Percentiles rank a stretch among this genome's conserved stretches.
These are phyloP conservation scores for Coilia nasus DNA, from an alignment of 2,797 vertebrate species.

Conservation along the genomic window DNA sequence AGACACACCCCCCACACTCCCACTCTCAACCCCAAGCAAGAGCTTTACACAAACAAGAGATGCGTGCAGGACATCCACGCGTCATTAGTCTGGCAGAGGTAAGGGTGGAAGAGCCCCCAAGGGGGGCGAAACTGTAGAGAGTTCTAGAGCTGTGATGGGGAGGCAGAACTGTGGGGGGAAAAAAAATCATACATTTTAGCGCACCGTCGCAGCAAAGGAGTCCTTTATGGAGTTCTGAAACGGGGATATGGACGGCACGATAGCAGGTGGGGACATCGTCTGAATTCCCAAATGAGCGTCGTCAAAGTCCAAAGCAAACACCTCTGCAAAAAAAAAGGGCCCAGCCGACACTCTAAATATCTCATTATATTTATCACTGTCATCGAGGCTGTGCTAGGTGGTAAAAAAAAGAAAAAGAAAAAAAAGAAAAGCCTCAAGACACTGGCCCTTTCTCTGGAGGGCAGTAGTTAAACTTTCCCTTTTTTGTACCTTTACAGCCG, in stretches of 20 bases:
- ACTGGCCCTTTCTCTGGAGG: constrained; percentile 38
- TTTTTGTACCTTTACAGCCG: constrained; percentile 40
- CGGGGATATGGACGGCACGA: neutral
- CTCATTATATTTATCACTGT: constrained; percentile 42
- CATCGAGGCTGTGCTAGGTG: constrained; percentile 25
- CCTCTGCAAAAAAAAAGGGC: neutral
- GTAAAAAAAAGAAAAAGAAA: constrained; percentile 25
- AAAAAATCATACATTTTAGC: neutral
- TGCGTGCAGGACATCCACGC: constrained; percentile 20
- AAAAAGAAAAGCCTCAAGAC: constrained; percentile 29
- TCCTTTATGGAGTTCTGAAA: neutral
- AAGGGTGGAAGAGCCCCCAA: constrained; percentile 1
- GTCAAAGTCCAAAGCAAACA: constrained; percentile 15
- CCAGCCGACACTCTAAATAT: constrained; percentile 42
- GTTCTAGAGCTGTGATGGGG: neutral
- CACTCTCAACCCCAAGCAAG: neutral
- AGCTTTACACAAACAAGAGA: constrained; percentile 21
- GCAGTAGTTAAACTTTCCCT: constrained; percentile 40
- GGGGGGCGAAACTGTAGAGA: neutral
- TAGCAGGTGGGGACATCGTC: neutral
- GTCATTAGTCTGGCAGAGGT: constrained; percentile 24
- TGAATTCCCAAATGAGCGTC: neutral
- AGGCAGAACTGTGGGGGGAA: neutral
- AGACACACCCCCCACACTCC: too few species aligned
- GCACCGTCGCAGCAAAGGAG: too few species aligned